Percentiles rank a stretch among this genome's conserved stretches.
Evolutionary conservation across 2,113 vertebrate species (phyloP).

Genomic region (Tamias sibiricus): DNA sequence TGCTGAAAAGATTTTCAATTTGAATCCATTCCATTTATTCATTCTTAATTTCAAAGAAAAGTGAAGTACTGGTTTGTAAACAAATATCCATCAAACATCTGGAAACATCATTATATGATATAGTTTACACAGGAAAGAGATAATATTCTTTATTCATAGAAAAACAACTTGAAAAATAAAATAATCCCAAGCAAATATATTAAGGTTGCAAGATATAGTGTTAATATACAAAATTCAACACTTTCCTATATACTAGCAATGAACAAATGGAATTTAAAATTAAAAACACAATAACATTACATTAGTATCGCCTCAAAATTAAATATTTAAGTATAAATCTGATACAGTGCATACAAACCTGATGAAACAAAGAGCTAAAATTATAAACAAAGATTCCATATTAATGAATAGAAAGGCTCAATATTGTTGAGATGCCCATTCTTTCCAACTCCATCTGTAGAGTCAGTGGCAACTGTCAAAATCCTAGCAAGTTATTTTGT

Average conservation of each 20-base stretch:
- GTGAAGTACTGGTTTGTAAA: neutral
- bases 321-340: neutral
- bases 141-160: neutral
- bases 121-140: neutral
- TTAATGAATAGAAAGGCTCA: neutral
- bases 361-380: neutral
- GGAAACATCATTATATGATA: neutral
- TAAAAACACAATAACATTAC: neutral
- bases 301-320: neutral
- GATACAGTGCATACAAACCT: neutral
- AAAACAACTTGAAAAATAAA: neutral
- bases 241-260: neutral
- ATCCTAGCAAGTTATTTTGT: neutral
- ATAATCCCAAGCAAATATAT: neutral
- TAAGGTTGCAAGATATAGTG: neutral
- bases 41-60: neutral
- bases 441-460: neutral
- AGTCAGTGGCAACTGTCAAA: neutral
- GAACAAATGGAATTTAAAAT: neutral
- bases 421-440: neutral
- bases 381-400: neutral
- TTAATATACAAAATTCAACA: neutral
- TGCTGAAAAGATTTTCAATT: too few relatives aligned
- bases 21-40: too few relatives aligned
- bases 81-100: neutral